A percentile compares a stretch with the other conserved stretches of the same genome.
Conservation (phyloP, 2,888 invertebrate species). For the Agonum fuliginosum region DNA sequence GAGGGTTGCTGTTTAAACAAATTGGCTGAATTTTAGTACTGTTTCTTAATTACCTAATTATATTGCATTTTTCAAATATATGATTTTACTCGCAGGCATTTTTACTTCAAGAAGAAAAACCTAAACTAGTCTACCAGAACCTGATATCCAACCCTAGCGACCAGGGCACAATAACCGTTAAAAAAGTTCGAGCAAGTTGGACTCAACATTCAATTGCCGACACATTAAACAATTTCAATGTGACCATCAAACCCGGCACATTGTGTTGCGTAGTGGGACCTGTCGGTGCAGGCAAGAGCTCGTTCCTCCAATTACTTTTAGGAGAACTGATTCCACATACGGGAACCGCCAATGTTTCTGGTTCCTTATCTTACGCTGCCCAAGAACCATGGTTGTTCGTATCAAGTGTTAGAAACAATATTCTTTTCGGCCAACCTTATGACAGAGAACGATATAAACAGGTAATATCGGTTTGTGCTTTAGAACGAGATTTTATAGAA, state of each 20-base stretch:
- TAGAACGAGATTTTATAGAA: slow-evolving; percentile 81
- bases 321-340: slow-evolving; percentile 80
- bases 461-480: slow-evolving; percentile 78
- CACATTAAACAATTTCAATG: slow-evolving; percentile 73
- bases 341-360: slow-evolving; percentile 79
- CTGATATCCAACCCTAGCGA: slow-evolving; percentile 67
- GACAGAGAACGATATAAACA: slow-evolving; percentile 73
- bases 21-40: too few species aligned
- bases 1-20: too few species aligned
- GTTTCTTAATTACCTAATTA: too few species aligned
- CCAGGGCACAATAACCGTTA: slow-evolving; percentile 63
- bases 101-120: slow-evolving; percentile 72
- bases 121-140: slow-evolving; percentile 62
- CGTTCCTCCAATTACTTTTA: slow-evolving; percentile 81
- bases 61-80: slow-evolving; percentile 29
- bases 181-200: slow-evolving; percentile 66
- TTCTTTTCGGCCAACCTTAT: slow-evolving; percentile 83
- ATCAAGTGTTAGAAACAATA: slow-evolving; percentile 84
- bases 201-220: slow-evolving; percentile 69
- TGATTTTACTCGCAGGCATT: slow-evolving; percentile 67
- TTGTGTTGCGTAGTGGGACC: slow-evolving; percentile 78
- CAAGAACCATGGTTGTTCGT: slow-evolving; percentile 89
- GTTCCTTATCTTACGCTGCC: slow-evolving; percentile 82
- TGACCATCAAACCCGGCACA: slow-evolving; percentile 73
- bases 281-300: slow-evolving; percentile 83